These are phyloP conservation scores for Anolis sagrei DNA, from an alignment of 2,113 vertebrate genomes.

Conservation along the genomic window DNA sequence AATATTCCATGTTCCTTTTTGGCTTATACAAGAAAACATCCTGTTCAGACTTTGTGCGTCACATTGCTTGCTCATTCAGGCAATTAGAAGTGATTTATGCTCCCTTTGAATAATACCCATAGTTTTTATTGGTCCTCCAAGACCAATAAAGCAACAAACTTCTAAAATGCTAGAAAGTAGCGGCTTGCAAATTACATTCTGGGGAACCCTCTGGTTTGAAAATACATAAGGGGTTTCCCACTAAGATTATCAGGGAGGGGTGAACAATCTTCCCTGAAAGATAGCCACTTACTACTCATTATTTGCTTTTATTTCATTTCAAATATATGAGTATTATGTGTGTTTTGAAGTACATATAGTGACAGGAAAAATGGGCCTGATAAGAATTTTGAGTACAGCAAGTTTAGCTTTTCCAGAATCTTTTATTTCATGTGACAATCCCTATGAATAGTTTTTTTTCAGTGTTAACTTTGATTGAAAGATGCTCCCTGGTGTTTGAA, in stretches of 20 bases:
- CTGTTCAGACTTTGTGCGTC: not conserved
- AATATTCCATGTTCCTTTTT: too few species aligned
- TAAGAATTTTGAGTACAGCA: not conserved
- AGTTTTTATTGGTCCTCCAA: not conserved
- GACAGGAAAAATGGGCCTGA: not conserved
- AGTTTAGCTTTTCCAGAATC: not conserved
- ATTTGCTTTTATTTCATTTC: not conserved
- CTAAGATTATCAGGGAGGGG: not conserved
- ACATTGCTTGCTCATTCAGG: not conserved
- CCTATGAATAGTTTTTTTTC: not conserved
- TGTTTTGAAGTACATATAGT: not conserved
- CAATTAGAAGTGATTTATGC: not conserved
- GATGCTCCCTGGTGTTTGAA: too few species aligned
- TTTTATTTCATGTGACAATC: not conserved
- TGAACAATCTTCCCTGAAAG: not conserved
- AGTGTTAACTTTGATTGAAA: too few species aligned
- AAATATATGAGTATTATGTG: not conserved
- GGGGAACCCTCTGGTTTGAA: not conserved
- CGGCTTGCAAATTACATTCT: not conserved
- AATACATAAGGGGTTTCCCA: not conserved
- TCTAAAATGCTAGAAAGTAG: not conserved
- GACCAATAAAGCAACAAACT: not conserved
- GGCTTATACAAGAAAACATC: not conserved
- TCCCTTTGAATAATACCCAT: not conserved
- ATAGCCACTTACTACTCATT: not conserved